Evolutionary conservation across 2,113 vertebrate species (phyloP).

Genomic region (Cyphomyrus discorhynchus): DNA sequence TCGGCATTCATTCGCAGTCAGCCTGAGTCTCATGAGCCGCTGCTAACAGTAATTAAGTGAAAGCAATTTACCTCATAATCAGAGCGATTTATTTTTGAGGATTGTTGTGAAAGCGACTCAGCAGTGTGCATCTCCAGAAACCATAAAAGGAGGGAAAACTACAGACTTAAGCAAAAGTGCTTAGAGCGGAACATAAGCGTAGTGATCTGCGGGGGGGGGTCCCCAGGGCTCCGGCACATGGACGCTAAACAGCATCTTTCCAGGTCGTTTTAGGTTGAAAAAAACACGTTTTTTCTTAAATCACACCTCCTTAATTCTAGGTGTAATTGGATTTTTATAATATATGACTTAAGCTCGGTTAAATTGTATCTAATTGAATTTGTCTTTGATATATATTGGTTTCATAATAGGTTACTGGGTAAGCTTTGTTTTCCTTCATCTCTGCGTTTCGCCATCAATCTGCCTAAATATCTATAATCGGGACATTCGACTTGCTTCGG

Average conservation of each 20-base stretch:
- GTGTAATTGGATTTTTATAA: neutral
- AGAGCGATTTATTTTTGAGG: neutral
- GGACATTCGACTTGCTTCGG: neutral
- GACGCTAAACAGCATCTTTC: too few relatives aligned
- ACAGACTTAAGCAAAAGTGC: neutral
- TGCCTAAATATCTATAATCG: neutral
- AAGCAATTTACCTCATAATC: neutral
- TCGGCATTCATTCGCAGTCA: neutral
- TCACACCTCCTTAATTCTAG: neutral
- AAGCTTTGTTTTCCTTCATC: neutral
- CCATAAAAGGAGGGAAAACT: neutral
- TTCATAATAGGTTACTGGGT: neutral
- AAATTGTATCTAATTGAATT: neutral
- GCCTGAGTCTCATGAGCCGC: neutral
- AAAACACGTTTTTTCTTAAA: neutral
- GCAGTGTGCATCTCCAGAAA: neutral
- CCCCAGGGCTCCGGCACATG: neutral
- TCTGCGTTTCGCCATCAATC: neutral
- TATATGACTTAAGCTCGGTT: neutral
- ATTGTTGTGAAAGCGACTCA: neutral
- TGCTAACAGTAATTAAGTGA: conserved; percentile 6
- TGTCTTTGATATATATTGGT: neutral
- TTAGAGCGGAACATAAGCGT: neutral
- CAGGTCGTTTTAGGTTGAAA: neutral
- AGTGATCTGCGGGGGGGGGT: neutral